These are phyloP conservation scores for Rhynchonycteris naso DNA, from an alignment of 2,797 vertebrate genomes.

Conservation along the genomic window DNA sequence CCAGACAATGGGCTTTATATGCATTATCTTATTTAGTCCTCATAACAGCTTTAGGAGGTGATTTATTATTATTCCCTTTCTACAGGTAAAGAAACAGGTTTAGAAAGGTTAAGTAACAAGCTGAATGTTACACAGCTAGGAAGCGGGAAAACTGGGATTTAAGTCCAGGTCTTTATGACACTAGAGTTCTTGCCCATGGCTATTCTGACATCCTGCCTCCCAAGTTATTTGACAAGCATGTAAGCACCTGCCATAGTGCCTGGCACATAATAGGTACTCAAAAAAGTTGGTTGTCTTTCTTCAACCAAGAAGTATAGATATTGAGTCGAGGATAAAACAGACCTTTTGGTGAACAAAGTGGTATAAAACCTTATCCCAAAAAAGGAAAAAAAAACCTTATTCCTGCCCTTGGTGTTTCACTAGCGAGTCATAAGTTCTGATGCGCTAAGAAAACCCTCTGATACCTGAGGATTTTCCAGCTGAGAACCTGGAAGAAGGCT, in stretches of 20 bases:
- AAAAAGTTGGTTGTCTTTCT: not conserved
- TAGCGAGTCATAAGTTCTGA: not conserved
- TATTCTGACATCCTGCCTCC: not conserved
- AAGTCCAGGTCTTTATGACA: not conserved
- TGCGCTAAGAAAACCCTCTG: not conserved
- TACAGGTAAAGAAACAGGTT: not conserved
- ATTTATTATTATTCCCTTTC: not conserved
- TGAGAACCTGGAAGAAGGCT: not conserved
- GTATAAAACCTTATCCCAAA: not conserved
- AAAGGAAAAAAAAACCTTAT: not conserved
- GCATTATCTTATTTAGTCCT: not conserved
- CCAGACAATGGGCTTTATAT: not conserved
- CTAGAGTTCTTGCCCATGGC: not conserved
- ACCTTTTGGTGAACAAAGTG: fast-evolving
- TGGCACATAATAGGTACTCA: not conserved
- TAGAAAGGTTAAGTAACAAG: not conserved
- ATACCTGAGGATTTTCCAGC: not conserved
- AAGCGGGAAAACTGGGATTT: not conserved
- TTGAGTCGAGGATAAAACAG: not conserved
- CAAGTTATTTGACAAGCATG: too few species aligned
- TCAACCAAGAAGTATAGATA: not conserved
- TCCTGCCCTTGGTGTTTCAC: too few species aligned
- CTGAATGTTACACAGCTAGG: not conserved
- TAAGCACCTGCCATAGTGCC: not conserved
- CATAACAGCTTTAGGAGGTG: not conserved